Base-by-base conservation (phyloP, 2,113 vertebrate genomes). In the Meriones unguiculatus region DNA sequence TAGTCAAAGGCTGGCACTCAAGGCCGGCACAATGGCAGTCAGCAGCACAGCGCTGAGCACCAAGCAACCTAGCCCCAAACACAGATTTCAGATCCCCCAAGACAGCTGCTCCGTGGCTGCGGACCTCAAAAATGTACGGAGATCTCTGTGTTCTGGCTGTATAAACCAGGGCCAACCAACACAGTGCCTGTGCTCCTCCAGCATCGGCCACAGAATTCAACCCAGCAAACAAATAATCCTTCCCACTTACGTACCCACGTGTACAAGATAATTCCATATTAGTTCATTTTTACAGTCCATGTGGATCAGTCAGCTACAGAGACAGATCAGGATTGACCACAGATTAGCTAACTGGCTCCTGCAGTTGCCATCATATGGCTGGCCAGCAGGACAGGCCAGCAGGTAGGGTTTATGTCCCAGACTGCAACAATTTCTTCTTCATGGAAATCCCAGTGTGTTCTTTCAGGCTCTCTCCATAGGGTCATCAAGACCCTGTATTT, bases 201-300 rank as follows among this genome's bases (percentile, higher is more conserved):
- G 32, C 50, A 38, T 22, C 22, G 65, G 20, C 32, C 17, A 20
- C 73, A 81, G 46, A 62, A 30, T 24, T 7, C 84, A 64, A 32
- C 25, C 0, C 57, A 24, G 4, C 54, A 32, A 22, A 41, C 0
- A 28, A 0, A 4, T 13, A 28, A 35, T 24, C 65, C 52, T 69
- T 64, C 30, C 35, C 0, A 7, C 4, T 10, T 89, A 7, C 15
- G 38, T 1, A 14, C n/a, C 38, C 2, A 0, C 62, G 8, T 1
- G 18, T 52, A 3, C 25, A 78, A 46, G 35, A 22, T 2, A 12
- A 38, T 22, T 72, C 57, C 70, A 35, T 6, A 7, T 59, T 69
- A 54, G 24, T 72, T 75, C 82, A 7, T 72, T 38, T 62, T 32
- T 20, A 52, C 32, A 20, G 4, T 64, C 38, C 28, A 38, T 35